A percentile compares a stretch with the other conserved stretches of the same genome.
Evolutionary conservation across 2,113 vertebrate species (phyloP).

Genomic region (Xiphophorus maculatus): DNA sequence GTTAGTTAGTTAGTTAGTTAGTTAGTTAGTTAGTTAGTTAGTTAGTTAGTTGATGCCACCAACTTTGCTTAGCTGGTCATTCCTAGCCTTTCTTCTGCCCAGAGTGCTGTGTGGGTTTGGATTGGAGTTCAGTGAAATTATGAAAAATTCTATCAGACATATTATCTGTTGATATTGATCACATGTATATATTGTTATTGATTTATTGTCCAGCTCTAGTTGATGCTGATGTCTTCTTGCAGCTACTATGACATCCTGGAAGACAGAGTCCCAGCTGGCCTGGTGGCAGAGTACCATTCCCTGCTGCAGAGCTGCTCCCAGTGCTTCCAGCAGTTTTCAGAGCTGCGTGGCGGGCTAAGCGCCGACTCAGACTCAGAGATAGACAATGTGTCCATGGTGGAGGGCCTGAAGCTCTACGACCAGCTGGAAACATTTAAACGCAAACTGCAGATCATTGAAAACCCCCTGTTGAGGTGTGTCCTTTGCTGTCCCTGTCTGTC

Average conservation of each 20-base stretch:
- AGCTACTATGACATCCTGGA: conserved; percentile 95
- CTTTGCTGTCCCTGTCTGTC: not conserved
- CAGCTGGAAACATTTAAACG: conserved; percentile 88
- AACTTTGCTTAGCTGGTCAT: too few relatives aligned
- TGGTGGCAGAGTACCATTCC: conserved; percentile 86
- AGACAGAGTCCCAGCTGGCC: conserved; percentile 88
- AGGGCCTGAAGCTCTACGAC: conserved; percentile 90
- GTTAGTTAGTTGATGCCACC: too few relatives aligned
- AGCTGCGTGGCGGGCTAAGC: conserved; percentile 84
- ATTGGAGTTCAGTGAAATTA: too few relatives aligned
- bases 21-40: too few relatives aligned
- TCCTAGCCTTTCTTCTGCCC: too few relatives aligned
- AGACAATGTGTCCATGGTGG: conserved; percentile 92
- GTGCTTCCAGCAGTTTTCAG: conserved; percentile 85
- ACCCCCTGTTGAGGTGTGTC: conserved; percentile 81
- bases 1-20: too few relatives aligned
- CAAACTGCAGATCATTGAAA: conserved; percentile 93
- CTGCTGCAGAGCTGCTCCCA: conserved; percentile 84
- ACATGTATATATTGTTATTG: too few relatives aligned
- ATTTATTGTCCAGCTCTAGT: too few relatives aligned
- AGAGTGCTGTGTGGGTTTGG: too few relatives aligned
- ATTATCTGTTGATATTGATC: too few relatives aligned
- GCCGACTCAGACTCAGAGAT: conserved; percentile 83
- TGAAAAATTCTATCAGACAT: too few relatives aligned
- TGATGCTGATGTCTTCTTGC: not conserved